Evolutionary conservation across 2,888 invertebrate species (phyloP).

Genomic region (Eupithecia insigniata): DNA sequence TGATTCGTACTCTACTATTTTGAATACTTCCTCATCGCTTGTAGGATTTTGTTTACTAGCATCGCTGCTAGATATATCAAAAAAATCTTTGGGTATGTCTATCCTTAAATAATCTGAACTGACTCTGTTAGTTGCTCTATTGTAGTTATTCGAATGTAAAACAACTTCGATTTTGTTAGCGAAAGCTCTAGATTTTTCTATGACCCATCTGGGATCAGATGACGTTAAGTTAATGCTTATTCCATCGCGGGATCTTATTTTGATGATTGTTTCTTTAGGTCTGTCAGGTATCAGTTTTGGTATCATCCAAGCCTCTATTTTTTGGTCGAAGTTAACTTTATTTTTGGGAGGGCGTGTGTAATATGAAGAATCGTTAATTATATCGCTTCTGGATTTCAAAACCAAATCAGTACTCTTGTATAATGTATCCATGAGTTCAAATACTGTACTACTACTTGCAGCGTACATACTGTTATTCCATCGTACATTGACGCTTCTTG

Average conservation of each 20-base stretch:
- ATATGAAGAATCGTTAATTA: conserved; percentile 54
- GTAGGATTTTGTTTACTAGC: conserved; percentile 52
- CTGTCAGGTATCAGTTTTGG: conserved; percentile 58
- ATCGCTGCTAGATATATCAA: conserved; percentile 58
- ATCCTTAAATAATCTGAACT: conserved; percentile 68
- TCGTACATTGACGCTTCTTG: conserved; percentile 64
- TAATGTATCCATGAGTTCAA: conserved; percentile 65
- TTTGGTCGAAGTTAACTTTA: conserved; percentile 60
- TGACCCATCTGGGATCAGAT: conserved; percentile 64
- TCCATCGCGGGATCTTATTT: conserved; percentile 26
- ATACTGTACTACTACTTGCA: conserved; percentile 69
- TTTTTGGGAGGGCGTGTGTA: conserved; percentile 52
- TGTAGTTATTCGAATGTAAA: conserved; percentile 60
- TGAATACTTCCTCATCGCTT: conserved; percentile 72
- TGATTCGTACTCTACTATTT: conserved; percentile 72
- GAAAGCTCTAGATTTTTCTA: conserved; percentile 65
- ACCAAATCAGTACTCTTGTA: conserved; percentile 61
- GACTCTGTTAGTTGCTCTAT: conserved; percentile 44
- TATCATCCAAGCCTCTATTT: conserved; percentile 75
- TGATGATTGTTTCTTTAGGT: conserved; percentile 41
- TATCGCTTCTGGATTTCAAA: conserved; percentile 64
- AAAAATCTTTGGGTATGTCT: conserved; percentile 71
- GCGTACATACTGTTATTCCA: conserved; percentile 70
- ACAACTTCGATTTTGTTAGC: conserved; percentile 67
- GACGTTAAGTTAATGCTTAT: conserved; percentile 52